These are phyloP conservation scores for Heloderma charlesbogerti DNA, from an alignment of 2,113 vertebrate genomes.

Conservation along the genomic window DNA sequence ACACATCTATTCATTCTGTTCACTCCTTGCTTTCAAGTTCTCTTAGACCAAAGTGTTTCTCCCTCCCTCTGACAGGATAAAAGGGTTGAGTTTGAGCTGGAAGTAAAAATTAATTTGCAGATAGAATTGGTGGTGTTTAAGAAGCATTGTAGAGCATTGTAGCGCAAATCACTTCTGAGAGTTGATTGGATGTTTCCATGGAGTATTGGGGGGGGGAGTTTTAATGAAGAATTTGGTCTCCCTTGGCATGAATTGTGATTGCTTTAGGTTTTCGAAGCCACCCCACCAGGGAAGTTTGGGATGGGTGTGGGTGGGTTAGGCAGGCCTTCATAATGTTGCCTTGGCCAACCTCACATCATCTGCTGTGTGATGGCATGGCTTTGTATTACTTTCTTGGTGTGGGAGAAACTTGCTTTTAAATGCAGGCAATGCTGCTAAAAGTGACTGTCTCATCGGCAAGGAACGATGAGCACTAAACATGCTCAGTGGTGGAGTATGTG, in stretches of 20 bases:
- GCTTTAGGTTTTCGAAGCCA: background rate
- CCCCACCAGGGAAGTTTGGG: background rate
- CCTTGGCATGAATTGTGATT: background rate
- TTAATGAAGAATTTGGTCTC: background rate
- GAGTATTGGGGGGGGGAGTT: background rate
- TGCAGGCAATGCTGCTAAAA: background rate
- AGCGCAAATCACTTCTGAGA: background rate
- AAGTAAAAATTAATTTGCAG: slow-evolving; percentile 16
- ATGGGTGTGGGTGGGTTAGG: background rate
- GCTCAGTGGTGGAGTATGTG: too few relatives aligned
- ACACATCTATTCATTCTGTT: background rate
- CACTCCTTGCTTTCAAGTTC: background rate
- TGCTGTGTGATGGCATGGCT: background rate
- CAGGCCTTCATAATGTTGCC: background rate
- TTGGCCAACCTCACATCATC: background rate
- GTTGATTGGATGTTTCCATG: background rate
- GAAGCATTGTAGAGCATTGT: background rate
- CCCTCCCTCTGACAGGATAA: background rate
- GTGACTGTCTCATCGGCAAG: background rate
- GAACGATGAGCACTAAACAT: too few relatives aligned
- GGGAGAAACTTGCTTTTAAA: background rate
- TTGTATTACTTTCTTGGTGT: background rate
- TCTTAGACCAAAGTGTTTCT: slow-evolving; percentile 12
- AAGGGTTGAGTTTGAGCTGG: slow-evolving; percentile 12
- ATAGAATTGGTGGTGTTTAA: slow-evolving; percentile 15